phyloP scores from a whole-genome alignment of 2,113 vertebrate species.

The Sardina pilchardus region DNA sequence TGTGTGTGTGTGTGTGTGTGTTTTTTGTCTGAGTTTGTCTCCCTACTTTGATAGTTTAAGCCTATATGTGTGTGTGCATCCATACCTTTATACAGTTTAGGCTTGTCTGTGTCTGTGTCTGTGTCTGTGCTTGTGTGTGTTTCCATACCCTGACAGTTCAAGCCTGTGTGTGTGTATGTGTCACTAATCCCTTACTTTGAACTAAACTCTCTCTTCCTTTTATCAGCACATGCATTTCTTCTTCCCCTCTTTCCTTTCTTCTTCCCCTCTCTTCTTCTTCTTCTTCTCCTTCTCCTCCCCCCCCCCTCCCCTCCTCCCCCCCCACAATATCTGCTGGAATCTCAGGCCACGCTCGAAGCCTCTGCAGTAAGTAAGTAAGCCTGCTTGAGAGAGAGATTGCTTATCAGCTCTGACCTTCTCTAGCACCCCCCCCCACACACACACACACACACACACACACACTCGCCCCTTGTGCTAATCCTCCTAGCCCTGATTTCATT shows the following conservation, averaged over 20 bases:
- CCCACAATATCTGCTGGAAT: not conserved
- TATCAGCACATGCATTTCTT: not conserved
- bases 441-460: no score
- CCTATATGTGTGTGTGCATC: not conserved
- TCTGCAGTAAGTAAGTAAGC: not conserved
- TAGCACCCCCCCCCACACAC: not conserved
- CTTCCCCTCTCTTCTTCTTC: no score
- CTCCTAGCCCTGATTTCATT: slow-evolving; percentile 10
- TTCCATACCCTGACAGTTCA: not conserved
- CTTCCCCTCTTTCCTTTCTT: no score
- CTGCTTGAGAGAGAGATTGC: not conserved
- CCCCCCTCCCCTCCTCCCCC: not conserved
- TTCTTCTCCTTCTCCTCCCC: no score
- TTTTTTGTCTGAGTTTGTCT: not conserved
- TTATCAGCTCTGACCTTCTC: slow-evolving; percentile 1
- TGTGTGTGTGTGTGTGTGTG: not conserved
- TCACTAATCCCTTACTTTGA: slow-evolving; percentile 2
- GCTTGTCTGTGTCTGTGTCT: not conserved
- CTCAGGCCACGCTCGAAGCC: not conserved
- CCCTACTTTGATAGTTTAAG: not conserved
- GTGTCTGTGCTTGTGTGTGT: not conserved
- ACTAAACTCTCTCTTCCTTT: not conserved
- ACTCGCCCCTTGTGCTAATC: not conserved
- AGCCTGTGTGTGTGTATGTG: not conserved
- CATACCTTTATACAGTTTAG: no score